These are phyloP conservation scores for Nipponacmea schrenckii DNA, from an alignment of 2,888 invertebrate genomes.

Conservation along the genomic window DNA sequence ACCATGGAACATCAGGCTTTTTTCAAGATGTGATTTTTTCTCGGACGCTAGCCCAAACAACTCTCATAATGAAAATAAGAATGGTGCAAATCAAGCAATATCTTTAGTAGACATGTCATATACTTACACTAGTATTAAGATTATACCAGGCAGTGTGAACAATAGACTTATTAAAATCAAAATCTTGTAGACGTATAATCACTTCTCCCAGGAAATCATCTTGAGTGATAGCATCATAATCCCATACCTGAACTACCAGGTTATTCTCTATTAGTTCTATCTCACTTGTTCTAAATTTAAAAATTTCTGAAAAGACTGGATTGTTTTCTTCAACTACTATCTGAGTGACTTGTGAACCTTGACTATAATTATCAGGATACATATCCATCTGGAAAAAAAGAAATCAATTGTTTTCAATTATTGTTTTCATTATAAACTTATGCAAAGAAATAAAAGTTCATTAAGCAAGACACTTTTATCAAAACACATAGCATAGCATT, in stretches of 20 bases:
- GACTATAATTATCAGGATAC: slow-evolving; percentile 42
- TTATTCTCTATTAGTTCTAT: slow-evolving; percentile 39
- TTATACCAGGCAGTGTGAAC: slow-evolving; percentile 57
- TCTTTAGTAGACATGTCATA: not conserved
- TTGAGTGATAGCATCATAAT: slow-evolving; percentile 48
- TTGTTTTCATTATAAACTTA: too few relatives aligned
- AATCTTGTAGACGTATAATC: slow-evolving; percentile 45
- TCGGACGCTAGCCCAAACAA: too few relatives aligned
- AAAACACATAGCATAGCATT: too few relatives aligned
- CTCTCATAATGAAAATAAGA: too few relatives aligned
- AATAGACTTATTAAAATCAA: slow-evolving; percentile 49
- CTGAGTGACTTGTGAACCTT: slow-evolving; percentile 46
- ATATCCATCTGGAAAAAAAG: slow-evolving; percentile 47
- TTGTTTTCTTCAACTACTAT: slow-evolving; percentile 45
- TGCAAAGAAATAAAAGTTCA: not conserved
- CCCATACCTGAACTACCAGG: slow-evolving; percentile 57
- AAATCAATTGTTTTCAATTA: too few relatives aligned
- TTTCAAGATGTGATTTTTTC: too few relatives aligned
- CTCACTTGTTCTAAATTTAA: slow-evolving; percentile 53
- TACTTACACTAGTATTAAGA: slow-evolving; percentile 56
- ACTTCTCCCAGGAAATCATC: slow-evolving; percentile 62
- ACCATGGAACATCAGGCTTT: too few relatives aligned
- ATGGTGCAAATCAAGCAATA: too few relatives aligned
- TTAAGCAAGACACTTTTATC: too few relatives aligned
- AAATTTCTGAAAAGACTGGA: slow-evolving; percentile 61